Base-by-base conservation (phyloP, 1,140 invertebrate species). In the Pogonognathellus flavescens region DNA sequence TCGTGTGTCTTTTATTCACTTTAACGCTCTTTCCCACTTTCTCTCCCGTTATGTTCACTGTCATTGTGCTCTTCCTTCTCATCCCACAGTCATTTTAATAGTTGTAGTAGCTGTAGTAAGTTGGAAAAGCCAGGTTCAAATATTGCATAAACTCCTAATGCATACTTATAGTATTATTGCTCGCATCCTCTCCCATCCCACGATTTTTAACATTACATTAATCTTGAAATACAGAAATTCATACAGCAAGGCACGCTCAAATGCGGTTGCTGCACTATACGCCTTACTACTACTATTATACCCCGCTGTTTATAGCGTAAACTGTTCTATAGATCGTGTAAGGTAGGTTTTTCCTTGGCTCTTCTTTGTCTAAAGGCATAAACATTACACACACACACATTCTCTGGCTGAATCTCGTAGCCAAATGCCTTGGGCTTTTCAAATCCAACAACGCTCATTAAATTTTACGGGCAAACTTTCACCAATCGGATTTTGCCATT, bases 371-470 rank as follows among this genome's bases (percentile, higher is more conserved):
- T n/a, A 18, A n/a, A 76, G 70, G 70, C 31, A 50, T 31, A 76
- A 18, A 50, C 25, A 50, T 50, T 18, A 76, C 8, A 18, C 16
- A 13, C 31, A 18, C 41, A 50, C 41, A n/a, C 70, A 76, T 76
- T 76, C 41, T 76, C 2, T 3, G 31, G 6, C 31, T 41, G 31
- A 41, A 41, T 41, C 31, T 41, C 14, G 31, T 62, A 62, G 41
- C 25, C 13, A 76, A 55, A 55, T 31, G 20, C 80, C 80, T 16
- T 31, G n/a, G 49, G 57, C 81, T 82, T 59, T 52, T 82, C 22
- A 82, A 82, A 82, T 82, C 57, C 81, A 82, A 82, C 57, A 82
- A 60, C 13, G 53, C 57, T 82, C 81, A 82, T 82, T 82, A 31
- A 62, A 82, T 82, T 82, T 82, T 62, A 82, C 57, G 81, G 57